A percentile compares a stretch with the other conserved stretches of the same genome.
phyloP scores from a whole-genome alignment of 2,113 vertebrate species.

The Clarias magur region DNA sequence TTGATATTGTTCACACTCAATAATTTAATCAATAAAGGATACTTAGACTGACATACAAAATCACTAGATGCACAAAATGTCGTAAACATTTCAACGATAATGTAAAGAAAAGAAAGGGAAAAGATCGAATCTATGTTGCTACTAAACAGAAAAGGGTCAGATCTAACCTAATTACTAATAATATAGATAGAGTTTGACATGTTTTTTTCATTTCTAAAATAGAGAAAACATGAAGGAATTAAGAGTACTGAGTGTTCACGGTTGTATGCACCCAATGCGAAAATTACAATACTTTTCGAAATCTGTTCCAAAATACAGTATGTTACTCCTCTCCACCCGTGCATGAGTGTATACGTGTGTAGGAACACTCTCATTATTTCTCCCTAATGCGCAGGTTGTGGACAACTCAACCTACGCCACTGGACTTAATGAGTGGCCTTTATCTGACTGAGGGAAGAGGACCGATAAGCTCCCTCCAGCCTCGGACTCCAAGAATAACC shows the following conservation, averaged over 20 bases:
- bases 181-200: too few species aligned
- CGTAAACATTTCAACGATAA: not conserved
- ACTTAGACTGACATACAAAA: too few species aligned
- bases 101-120: not conserved
- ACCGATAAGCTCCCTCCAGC: constrained; percentile 42
- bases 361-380: not conserved
- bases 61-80: too few species aligned
- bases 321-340: not conserved
- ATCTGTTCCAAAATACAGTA: not conserved
- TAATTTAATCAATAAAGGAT: too few species aligned
- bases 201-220: too few species aligned
- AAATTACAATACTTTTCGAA: not conserved
- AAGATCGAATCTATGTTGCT: not conserved
- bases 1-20: too few species aligned
- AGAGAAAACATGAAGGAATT: too few species aligned
- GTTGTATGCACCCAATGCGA: not conserved
- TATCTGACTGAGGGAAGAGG: constrained; percentile 43
- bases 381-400: not conserved
- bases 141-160: too few species aligned
- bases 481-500: constrained; percentile 50
- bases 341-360: not conserved
- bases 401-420: constrained; percentile 18
- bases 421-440: constrained; percentile 46
- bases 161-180: too few species aligned
- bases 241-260: not conserved